A percentile compares a stretch with the other conserved stretches of the same genome.
Evolutionary conservation across 2,888 invertebrate species (phyloP).

Genomic region (Dilophus febrilis): DNA sequence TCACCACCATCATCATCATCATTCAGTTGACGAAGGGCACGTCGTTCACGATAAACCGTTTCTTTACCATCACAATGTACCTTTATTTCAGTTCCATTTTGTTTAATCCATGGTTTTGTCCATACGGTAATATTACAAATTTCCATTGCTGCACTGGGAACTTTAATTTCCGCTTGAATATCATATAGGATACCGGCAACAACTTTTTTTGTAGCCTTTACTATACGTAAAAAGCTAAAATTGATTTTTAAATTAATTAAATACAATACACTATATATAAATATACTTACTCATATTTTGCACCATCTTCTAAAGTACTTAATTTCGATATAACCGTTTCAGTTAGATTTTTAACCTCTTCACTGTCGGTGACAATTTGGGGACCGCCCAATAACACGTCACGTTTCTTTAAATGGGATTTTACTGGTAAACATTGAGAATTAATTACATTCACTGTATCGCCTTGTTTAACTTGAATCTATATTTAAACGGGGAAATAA

Average conservation of each 20-base stretch:
- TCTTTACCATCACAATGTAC: conserved; percentile 15
- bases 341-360: neutral
- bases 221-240: conserved; percentile 22
- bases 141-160: conserved; percentile 21
- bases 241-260: neutral
- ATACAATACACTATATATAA: neutral
- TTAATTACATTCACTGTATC: neutral
- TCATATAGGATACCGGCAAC: conserved; percentile 36
- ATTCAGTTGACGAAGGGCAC: too few species aligned
- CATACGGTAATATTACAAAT: conserved; percentile 20
- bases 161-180: conserved; percentile 29
- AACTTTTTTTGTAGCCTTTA: conserved; percentile 30
- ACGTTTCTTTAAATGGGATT: neutral
- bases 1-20: too few species aligned
- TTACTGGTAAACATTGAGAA: neutral
- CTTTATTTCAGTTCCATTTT: conserved; percentile 20
- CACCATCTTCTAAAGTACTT: conserved; percentile 17
- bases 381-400: neutral
- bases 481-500: neutral
- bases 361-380: neutral
- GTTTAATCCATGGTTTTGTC: conserved; percentile 35
- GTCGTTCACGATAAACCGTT: neutral
- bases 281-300: conserved; percentile 18
- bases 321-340: neutral
- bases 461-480: neutral